Conservation (phyloP, 2,797 vertebrate species). For the Micromesistius poutassou region DNA sequence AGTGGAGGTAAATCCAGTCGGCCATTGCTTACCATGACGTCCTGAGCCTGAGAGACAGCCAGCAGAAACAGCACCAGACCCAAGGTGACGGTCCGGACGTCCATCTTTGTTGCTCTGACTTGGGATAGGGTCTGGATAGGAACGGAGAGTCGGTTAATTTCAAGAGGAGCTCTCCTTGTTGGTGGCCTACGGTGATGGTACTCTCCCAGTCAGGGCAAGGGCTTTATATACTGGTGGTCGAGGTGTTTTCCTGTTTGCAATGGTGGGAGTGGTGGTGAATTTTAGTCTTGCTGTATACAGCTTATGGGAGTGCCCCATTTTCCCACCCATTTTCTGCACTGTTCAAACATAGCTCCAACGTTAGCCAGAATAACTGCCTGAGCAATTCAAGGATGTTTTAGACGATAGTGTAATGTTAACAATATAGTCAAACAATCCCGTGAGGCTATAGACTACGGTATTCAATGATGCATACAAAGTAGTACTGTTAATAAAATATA, state of each 20-base stretch:
- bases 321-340: slow-evolving; percentile 25
- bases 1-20: no score
- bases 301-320: slow-evolving; percentile 34
- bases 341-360: slow-evolving; percentile 38
- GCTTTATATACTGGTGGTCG: neutral
- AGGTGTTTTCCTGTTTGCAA: neutral
- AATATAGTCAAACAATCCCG: no score
- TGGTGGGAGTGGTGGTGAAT: no score
- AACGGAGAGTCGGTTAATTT: neutral
- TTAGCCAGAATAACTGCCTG: no score
- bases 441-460: no score
- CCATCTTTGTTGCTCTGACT: slow-evolving; percentile 24
- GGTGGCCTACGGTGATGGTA: neutral
- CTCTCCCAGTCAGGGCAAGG: neutral
- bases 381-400: no score
- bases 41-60: slow-evolving; percentile 31
- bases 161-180: neutral
- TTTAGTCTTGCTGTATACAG: no score
- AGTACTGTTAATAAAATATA: no score
- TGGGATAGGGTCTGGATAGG: neutral
- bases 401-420: no score
- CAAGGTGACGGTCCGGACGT: neutral
- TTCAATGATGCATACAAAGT: no score
- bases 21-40: slow-evolving; percentile 30
- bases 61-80: slow-evolving; percentile 42